phyloP scores from a whole-genome alignment of 1,140 invertebrate genomes.

The Trachelipus rathkii region DNA sequence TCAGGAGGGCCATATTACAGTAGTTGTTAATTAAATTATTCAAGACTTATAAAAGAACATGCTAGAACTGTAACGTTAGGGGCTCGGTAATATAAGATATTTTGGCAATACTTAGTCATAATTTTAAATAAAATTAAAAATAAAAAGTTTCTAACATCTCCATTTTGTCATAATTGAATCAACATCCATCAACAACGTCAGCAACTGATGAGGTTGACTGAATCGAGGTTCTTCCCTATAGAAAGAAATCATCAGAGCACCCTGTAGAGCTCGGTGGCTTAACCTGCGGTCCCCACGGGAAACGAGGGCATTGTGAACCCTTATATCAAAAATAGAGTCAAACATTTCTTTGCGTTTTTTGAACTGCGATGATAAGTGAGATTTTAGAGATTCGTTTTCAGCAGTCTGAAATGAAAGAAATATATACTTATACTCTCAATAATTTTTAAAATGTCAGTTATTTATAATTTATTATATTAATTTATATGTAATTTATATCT shows the following conservation, averaged over 20 bases:
- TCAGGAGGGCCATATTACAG: no score
- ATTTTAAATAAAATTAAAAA: no score
- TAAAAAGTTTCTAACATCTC: conserved; percentile 73
- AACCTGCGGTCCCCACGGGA: conserved; percentile 82
- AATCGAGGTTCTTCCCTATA: conserved; percentile 92
- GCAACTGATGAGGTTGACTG: conserved; percentile 91
- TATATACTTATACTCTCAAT: not conserved
- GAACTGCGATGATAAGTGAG: conserved; percentile 65
- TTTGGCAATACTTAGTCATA: no score
- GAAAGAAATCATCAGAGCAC: conserved; percentile 94
- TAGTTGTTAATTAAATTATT: no score
- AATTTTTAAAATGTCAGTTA: no score
- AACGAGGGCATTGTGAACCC: conserved; percentile 72
- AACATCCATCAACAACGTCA: conserved; percentile 92
- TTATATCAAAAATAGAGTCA: conserved; percentile 79
- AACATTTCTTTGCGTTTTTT: conserved; percentile 76
- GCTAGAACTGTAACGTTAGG: no score
- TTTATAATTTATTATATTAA: no score
- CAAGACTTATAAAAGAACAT: no score
- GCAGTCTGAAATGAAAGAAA: conserved; percentile 55
- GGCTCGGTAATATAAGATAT: no score
- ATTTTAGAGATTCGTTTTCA: conserved; percentile 56
- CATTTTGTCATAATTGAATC: conserved; percentile 98
- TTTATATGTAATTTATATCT: no score
- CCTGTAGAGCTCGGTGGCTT: conserved; percentile 84